A percentile compares a stretch with the other conserved stretches of the same genome.
phyloP scores from a whole-genome alignment of 1,140 invertebrate species.

The Thaumetopoea pityocampa region DNA sequence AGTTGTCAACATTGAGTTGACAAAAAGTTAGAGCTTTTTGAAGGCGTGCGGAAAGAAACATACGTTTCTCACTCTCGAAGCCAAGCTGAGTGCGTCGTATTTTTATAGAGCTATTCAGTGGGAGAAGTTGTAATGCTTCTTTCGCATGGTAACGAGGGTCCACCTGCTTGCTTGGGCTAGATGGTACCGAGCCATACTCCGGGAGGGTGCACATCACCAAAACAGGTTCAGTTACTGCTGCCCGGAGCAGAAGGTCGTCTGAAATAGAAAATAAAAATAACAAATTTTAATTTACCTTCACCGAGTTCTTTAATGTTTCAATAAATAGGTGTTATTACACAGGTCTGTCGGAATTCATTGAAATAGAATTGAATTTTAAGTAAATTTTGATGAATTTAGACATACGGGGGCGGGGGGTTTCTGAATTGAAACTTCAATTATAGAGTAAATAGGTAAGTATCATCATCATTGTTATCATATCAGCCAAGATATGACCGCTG shows the following conservation, averaged over 20 bases:
- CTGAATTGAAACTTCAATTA: too few relatives aligned
- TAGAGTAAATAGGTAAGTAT: too few relatives aligned
- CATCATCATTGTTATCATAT: too few relatives aligned
- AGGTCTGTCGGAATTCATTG: background rate
- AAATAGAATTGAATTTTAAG: too few relatives aligned
- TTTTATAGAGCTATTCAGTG: slow-evolving; percentile 72
- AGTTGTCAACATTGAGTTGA: slow-evolving; percentile 77
- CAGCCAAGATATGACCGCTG: too few relatives aligned
- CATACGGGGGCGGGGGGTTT: too few relatives aligned
- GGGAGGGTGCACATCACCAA: slow-evolving; percentile 71
- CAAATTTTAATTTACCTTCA: slow-evolving; percentile 15
- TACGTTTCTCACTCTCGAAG: slow-evolving; percentile 77
- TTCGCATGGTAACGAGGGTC: slow-evolving; percentile 59
- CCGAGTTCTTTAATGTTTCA: too few relatives aligned
- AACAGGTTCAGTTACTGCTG: slow-evolving; percentile 68
- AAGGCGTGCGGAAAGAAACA: slow-evolving; percentile 78
- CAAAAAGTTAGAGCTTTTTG: slow-evolving; percentile 80
- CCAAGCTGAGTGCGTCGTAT: slow-evolving; percentile 75
- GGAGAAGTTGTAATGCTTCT: slow-evolving; percentile 64
- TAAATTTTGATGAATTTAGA: too few relatives aligned
- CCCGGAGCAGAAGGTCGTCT: slow-evolving; percentile 71
- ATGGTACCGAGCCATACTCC: slow-evolving; percentile 55
- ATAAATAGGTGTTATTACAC: background rate
- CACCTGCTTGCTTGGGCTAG: slow-evolving; percentile 57
- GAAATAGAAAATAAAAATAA: slow-evolving; percentile 31